Evolutionary conservation across 2,113 vertebrate genomes (phyloP).

Genomic region (Ramphastos sulfuratus): DNA sequence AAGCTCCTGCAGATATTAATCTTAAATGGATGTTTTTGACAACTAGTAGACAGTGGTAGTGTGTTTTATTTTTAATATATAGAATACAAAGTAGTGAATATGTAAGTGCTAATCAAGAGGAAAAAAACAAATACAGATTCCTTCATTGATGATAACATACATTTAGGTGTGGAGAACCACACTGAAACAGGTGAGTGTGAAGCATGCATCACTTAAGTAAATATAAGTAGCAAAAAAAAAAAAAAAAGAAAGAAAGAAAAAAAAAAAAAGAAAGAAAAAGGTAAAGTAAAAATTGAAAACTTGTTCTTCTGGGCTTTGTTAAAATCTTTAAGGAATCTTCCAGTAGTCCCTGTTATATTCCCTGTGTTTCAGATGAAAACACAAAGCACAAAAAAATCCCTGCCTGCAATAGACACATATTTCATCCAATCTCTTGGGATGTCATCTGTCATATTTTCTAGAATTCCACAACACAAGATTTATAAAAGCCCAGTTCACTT

Average conservation of each 20-base stretch:
- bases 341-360: neutral
- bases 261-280: too few relatives aligned
- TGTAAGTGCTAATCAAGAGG: neutral
- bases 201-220: neutral
- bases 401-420: neutral
- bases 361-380: neutral
- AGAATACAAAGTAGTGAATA: neutral
- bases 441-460: neutral
- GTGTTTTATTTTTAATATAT: neutral
- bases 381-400: neutral
- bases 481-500: neutral
- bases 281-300: neutral
- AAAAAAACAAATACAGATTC: neutral
- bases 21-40: neutral
- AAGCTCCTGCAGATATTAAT: neutral
- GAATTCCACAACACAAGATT: neutral
- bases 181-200: neutral
- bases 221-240: neutral
- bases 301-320: neutral
- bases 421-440: neutral
- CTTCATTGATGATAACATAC: neutral
- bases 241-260: too few relatives aligned
- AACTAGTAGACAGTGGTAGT: neutral
- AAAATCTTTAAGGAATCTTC: neutral
- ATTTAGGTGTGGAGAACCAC: neutral